These are phyloP conservation scores for Carposina sasakii DNA, from an alignment of 1,140 invertebrate species.

Conservation along the genomic window DNA sequence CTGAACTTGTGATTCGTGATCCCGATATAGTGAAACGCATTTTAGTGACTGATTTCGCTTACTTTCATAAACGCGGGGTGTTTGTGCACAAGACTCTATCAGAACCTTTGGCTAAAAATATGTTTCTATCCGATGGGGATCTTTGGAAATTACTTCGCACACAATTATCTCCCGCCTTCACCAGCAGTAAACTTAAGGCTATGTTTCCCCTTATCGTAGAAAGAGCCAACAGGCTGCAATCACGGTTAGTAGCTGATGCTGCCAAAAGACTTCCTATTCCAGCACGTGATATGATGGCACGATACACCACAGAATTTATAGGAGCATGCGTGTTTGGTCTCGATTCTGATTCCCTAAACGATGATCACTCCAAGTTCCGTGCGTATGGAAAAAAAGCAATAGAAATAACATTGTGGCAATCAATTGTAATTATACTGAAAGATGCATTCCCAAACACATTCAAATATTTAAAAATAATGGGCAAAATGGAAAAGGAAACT, in stretches of 20 bases:
- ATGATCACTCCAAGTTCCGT: slow-evolving; percentile 53
- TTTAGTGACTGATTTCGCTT: background rate
- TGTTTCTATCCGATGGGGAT: background rate
- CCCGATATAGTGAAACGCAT: background rate
- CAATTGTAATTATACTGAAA: no score
- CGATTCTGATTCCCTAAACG: slow-evolving; percentile 45
- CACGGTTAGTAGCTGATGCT: slow-evolving; percentile 15
- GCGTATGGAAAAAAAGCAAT: no score
- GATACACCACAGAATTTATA: slow-evolving; percentile 71
- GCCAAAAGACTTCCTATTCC: slow-evolving; percentile 33
- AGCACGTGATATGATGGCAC: slow-evolving; percentile 58
- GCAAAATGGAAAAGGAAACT: background rate
- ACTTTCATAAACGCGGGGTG: background rate
- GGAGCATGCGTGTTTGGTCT: slow-evolving; percentile 62
- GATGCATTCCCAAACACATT: slow-evolving; percentile 15
- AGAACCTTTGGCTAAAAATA: background rate
- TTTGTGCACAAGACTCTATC: background rate
- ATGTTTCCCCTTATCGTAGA: slow-evolving; percentile 1
- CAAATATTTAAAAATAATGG: slow-evolving; percentile 20
- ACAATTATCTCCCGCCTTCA: background rate
- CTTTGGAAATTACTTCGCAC: background rate
- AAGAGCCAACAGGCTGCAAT: slow-evolving; percentile 36
- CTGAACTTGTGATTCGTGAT: background rate
- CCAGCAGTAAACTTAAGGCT: background rate
- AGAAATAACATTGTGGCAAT: no score